These are phyloP conservation scores for Podabrus alpinus DNA, from an alignment of 2,888 invertebrate species.

Conservation along the genomic window DNA sequence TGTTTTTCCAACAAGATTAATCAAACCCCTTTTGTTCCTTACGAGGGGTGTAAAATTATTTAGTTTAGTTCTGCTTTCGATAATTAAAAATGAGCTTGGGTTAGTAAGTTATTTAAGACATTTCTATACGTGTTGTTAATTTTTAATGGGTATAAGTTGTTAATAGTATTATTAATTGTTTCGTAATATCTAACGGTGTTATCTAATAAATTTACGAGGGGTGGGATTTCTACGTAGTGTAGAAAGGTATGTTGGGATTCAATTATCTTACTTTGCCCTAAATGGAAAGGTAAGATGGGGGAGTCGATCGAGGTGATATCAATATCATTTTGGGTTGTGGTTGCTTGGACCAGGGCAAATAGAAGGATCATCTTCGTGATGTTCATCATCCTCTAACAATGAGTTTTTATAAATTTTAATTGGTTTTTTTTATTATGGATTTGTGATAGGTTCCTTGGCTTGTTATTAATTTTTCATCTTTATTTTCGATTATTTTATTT, in stretches of 20 bases:
- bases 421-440: slow-evolving; percentile 1
- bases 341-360: neutral
- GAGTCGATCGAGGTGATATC: neutral
- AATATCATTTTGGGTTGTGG: neutral
- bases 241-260: slow-evolving; percentile 7
- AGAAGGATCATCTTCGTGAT: neutral
- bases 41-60: neutral
- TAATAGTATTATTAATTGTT: neutral
- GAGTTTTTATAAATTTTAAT: neutral
- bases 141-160: neutral
- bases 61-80: neutral
- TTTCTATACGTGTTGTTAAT: neutral
- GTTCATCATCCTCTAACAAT: neutral
- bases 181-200: neutral
- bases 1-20: slow-evolving; percentile 10
- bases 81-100: neutral
- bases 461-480: slow-evolving; percentile 5
- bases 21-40: slow-evolving; percentile 11
- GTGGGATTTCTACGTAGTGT: slow-evolving; percentile 8
- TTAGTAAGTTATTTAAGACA: neutral
- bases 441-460: slow-evolving; percentile 1
- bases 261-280: slow-evolving; percentile 8
- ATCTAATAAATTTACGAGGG: neutral
- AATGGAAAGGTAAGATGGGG: slow-evolving; percentile 7
- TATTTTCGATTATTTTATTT: neutral